Conservation (phyloP, 2,888 invertebrate genomes). For the Ditylenchus weischeri region DNA sequence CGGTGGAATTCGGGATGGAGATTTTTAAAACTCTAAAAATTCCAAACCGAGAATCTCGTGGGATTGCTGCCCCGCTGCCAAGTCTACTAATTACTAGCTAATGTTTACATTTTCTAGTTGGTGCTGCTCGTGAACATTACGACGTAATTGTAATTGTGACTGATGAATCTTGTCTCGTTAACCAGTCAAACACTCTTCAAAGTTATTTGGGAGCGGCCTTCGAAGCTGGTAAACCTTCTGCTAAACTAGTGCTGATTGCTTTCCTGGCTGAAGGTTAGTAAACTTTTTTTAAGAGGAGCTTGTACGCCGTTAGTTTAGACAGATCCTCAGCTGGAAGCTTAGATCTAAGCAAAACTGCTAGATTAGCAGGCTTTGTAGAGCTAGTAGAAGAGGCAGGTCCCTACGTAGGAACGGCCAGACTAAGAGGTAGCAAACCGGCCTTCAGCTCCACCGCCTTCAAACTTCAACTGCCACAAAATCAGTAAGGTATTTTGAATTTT, state of each 20-base stretch:
- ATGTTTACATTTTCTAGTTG: neutral
- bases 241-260: slow-evolving; percentile 1
- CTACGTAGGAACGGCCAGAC: neutral
- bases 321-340: neutral
- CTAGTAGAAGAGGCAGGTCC: slow-evolving; percentile 2
- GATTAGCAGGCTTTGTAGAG: slow-evolving; percentile 3
- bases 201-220: neutral
- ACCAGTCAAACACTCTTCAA: neutral
- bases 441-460: slow-evolving; percentile 6
- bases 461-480: slow-evolving; percentile 1
- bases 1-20: no score
- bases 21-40: no score
- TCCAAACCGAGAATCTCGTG: neutral
- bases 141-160: slow-evolving; percentile 1
- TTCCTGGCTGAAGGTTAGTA: neutral
- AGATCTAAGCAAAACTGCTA: neutral
- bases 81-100: no score
- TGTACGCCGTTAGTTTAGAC: neutral
- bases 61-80: no score
- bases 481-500: neutral
- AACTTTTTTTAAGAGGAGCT: neutral
- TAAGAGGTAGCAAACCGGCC: neutral
- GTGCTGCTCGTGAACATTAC: neutral
- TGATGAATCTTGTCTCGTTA: neutral
- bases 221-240: slow-evolving; percentile 7